Evolutionary conservation across 2,113 vertebrate genomes (phyloP), one percentile per base, ranked within the genome.

Genomic region (Thalassarche chlororhynchos): DNA sequence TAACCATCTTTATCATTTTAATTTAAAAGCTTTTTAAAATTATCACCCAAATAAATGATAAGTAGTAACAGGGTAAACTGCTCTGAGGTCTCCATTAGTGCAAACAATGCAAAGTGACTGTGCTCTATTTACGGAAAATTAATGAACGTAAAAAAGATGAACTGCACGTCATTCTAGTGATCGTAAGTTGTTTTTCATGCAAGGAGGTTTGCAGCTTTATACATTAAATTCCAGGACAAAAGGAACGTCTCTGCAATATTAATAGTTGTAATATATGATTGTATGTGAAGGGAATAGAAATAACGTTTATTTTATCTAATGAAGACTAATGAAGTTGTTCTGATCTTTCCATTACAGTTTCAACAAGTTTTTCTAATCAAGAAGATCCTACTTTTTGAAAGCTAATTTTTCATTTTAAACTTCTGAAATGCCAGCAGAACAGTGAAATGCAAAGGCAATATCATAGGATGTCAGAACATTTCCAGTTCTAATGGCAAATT

Each of bases 261-360:
- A 98, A 93, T 96, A 95, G 68, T 96, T 71, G 58, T 80, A 96
- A 78, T 90, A 72, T 79, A 96, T 93, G 89, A 89, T 96, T 96
- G 68, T 81, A 94, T 94, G 76, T 70, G 94, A 97, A 97, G 86
- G 91, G 71, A 96, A 96, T 93, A 98, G 88, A 92, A 96, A 97
- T 91, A 97, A 88, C 34, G 15, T 97, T 94, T 97, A 92, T 98
- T 98, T 97, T 92, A 55, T 95, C 96, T 97, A 97, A 97, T 97
- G 96, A 98, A 97, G 95, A 98, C 81, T 88, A 96, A 94, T 96
- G 96, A 92, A 96, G 92, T 90, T 90, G 91, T 87, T 97, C 89
- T 95, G 94, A 96, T 97, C 91, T 94, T 97, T 95, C 92, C 85
- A 87, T 93, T 97, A 84, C 61, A 80, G 52, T 89, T 94, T 92